Evolutionary conservation across 1,140 invertebrate species (phyloP), one percentile per base, ranked within the genome.

Genomic region (Lucilia cuprina): DNA sequence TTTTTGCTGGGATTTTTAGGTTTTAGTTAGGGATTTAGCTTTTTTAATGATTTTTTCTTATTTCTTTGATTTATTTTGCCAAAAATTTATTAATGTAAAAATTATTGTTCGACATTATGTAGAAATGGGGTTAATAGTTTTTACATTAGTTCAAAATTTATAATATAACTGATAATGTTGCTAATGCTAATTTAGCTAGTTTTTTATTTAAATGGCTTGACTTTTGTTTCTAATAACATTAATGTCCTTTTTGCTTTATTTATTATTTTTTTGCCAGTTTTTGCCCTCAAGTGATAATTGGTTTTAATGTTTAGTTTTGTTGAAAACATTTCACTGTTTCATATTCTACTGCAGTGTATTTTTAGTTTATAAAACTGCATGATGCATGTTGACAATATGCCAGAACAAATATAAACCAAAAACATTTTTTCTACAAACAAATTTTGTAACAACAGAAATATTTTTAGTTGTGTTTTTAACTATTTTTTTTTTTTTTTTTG

Each of bases 211-310:
- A 34, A 5, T 9, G 12, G 5, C 41, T 41, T 30, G 25, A 30
- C 25, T 30, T 30, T 41, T 41, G 41, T 41, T 41, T 41, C 41
- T 41, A 2, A 41, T 41, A 41, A 10, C 41, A 8, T 41, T 41
- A 41, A 41, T 41, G 41, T 41, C 7, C 25, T 41, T 41, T 41
- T 41, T 41, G 41, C 41, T 41, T 41, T 41, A 41, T 7, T 2
- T 41, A 5, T 41, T 41, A 3, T 41, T 41, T 41, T 41, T 41
- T 41, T 41, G 41, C 10, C 10, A 41, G 41, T 49, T 49, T 80
- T 49, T 21, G 77, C 77, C 77, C 77, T 49, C n/a, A 80, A 80
- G 77, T 80, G 77, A 80, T 80, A 80, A 80, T 80, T 80, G 41
- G 77, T 80, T 80, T 49, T 47, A 80, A 49, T 49, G 75, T 25